These are phyloP conservation scores for Perca fluviatilis DNA, from an alignment of 2,113 vertebrate species.

Conservation along the genomic window DNA sequence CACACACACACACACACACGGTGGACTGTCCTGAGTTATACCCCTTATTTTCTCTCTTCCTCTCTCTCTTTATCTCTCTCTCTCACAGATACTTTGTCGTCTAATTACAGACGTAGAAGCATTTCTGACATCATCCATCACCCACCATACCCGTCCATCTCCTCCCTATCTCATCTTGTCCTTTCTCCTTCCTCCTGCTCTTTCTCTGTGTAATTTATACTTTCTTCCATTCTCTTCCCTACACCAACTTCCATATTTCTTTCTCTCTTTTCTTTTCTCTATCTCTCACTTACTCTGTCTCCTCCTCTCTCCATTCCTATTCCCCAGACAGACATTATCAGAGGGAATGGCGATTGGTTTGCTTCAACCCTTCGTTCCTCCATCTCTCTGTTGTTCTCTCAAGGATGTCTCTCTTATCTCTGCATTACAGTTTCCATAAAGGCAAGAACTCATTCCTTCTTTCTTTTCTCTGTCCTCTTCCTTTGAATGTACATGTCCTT, in stretches of 20 bases:
- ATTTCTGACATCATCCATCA: conserved; percentile 28
- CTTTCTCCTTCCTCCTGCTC: background rate
- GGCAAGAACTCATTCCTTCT: background rate
- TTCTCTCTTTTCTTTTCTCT: conserved; percentile 2
- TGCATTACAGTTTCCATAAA: background rate
- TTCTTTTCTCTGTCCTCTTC: background rate
- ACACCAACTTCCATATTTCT: conserved; percentile 23
- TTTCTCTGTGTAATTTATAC: conserved; percentile 29
- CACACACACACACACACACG: background rate
- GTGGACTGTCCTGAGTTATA: conserved; percentile 11
- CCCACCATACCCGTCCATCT: conserved; percentile 35
- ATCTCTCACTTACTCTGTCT: background rate
- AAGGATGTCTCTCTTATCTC: conserved; percentile 28
- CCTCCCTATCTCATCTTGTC: conserved; percentile 21
- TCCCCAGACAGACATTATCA: conserved; percentile 53
- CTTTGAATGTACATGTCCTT: background rate
- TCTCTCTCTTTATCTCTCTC: background rate
- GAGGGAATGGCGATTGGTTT: conserved; percentile 56
- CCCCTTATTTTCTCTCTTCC: background rate
- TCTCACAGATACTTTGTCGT: background rate
- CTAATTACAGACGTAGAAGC: conserved; percentile 18
- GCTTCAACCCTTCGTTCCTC: conserved; percentile 8
- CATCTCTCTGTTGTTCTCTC: conserved; percentile 20
- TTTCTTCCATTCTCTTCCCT: background rate
- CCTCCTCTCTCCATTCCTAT: conserved; percentile 1